A percentile compares a stretch with the other conserved stretches of the same genome.
Evolutionary conservation across 2,797 vertebrate genomes (phyloP).

Genomic region (Peromyscus attwateri): DNA sequence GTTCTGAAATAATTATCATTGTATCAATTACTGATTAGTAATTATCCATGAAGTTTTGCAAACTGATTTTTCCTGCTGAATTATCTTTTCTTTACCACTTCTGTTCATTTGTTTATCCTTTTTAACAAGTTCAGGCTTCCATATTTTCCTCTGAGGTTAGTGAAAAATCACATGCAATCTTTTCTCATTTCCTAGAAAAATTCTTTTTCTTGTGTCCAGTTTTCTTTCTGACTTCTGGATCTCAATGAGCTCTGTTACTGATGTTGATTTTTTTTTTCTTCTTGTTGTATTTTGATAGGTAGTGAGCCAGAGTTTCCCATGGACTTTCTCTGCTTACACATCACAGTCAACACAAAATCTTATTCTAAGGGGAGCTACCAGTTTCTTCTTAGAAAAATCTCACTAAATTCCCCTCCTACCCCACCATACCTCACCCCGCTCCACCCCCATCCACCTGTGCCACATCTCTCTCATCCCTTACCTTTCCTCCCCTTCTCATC

Average conservation of each 20-base stretch:
- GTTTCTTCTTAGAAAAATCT: neutral
- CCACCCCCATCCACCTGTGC: neutral
- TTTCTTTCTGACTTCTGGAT: neutral
- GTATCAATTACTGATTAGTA: neutral
- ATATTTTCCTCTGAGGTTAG: neutral
- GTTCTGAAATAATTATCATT: constrained; percentile 10
- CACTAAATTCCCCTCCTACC: neutral
- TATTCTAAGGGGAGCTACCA: constrained; percentile 11
- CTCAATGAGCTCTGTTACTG: neutral
- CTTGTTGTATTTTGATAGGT: neutral
- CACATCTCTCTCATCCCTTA: too few relatives aligned
- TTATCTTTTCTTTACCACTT: neutral
- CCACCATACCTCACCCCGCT: too few relatives aligned
- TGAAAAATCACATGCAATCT: neutral
- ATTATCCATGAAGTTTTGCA: neutral
- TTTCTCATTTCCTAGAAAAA: constrained; percentile 14
- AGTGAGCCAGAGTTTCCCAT: neutral
- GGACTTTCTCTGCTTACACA: neutral
- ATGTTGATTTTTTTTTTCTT: neutral
- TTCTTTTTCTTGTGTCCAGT: constrained; percentile 17
- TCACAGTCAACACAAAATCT: neutral
- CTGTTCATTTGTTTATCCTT: neutral
- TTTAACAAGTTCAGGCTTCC: neutral
- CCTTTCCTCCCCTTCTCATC: accelerated
- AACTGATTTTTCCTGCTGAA: neutral